These are phyloP conservation scores for Orussus abietinus DNA, from an alignment of 1,140 invertebrate genomes.

Conservation along the genomic window DNA sequence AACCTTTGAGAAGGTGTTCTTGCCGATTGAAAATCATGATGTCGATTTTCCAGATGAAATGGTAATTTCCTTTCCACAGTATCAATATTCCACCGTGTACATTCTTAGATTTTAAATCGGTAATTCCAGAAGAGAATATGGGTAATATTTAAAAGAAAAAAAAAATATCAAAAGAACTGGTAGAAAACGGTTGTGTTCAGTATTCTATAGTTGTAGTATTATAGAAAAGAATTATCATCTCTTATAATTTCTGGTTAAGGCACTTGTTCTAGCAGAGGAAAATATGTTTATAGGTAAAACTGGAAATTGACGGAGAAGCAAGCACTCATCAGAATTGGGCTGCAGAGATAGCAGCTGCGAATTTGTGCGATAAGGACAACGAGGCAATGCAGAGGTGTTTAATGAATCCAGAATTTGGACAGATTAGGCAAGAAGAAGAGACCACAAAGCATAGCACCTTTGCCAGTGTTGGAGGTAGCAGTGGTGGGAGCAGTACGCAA, in stretches of 20 bases:
- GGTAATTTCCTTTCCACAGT: conserved; percentile 33
- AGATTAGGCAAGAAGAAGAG: conserved; percentile 22
- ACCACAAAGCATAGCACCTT: conserved; percentile 25
- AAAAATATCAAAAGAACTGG: too few relatives aligned
- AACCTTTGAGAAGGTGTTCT: conserved; percentile 47
- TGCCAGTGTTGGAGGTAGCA: conserved; percentile 24
- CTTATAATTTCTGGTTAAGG: too few relatives aligned
- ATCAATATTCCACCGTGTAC: conserved; percentile 1
- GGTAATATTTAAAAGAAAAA: too few relatives aligned
- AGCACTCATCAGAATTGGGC: conserved; percentile 43
- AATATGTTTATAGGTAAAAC: conserved; percentile 38
- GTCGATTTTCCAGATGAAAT: conserved; percentile 49
- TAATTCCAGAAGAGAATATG: too few relatives aligned
- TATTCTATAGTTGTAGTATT: background rate
- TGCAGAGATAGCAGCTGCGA: conserved; percentile 32
- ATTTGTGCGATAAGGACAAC: conserved; percentile 40
- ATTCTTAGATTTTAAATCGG: too few relatives aligned
- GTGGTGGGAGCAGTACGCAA: too few relatives aligned
- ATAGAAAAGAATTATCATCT: conserved; percentile 4
- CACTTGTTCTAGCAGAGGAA: conserved; percentile 5
- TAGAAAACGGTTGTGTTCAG: background rate
- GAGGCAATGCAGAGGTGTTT: conserved; percentile 33
- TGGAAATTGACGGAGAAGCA: conserved; percentile 44
- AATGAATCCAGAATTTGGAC: conserved; percentile 24
- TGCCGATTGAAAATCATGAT: conserved; percentile 46